Evolutionary conservation across 2,797 vertebrate species (phyloP).

Genomic region (Parotocinclus haroldoi): DNA sequence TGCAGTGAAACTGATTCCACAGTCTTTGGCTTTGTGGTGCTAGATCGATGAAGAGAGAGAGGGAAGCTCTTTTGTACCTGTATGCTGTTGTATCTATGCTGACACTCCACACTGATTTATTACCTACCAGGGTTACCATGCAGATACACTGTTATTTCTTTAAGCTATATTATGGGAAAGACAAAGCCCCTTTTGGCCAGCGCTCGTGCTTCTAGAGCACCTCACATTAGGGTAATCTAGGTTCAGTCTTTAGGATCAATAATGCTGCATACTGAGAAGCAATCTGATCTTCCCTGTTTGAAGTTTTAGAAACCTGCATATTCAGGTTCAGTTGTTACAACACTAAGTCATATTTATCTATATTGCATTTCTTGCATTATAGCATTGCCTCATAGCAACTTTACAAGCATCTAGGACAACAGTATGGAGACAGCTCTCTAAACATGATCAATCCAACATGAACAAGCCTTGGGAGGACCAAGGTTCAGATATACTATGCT

Average conservation of each 20-base stretch:
- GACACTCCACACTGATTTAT: conserved; percentile 25
- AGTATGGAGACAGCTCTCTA: too few relatives aligned
- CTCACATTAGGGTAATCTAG: not conserved
- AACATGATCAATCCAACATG: too few relatives aligned
- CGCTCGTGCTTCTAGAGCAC: not conserved
- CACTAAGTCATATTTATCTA: not conserved
- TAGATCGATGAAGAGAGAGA: conserved; percentile 45
- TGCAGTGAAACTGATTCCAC: conserved; percentile 49
- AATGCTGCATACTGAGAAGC: not conserved
- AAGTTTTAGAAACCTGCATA: not conserved
- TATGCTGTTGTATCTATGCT: not conserved
- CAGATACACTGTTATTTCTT: conserved; percentile 7
- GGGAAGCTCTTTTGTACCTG: not conserved
- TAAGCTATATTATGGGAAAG: not conserved
- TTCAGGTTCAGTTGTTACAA: not conserved
- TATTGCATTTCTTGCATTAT: not conserved
- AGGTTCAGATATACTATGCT: too few relatives aligned
- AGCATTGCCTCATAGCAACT: not conserved
- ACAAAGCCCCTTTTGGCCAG: not conserved
- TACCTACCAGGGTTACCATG: not conserved
- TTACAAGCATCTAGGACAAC: too few relatives aligned
- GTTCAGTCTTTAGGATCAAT: conserved; percentile 9
- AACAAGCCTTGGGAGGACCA: too few relatives aligned
- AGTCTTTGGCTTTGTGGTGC: conserved; percentile 21
- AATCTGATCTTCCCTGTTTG: not conserved